phyloP scores from a whole-genome alignment of 2,113 vertebrate genomes.

The Phoxinus phoxinus region DNA sequence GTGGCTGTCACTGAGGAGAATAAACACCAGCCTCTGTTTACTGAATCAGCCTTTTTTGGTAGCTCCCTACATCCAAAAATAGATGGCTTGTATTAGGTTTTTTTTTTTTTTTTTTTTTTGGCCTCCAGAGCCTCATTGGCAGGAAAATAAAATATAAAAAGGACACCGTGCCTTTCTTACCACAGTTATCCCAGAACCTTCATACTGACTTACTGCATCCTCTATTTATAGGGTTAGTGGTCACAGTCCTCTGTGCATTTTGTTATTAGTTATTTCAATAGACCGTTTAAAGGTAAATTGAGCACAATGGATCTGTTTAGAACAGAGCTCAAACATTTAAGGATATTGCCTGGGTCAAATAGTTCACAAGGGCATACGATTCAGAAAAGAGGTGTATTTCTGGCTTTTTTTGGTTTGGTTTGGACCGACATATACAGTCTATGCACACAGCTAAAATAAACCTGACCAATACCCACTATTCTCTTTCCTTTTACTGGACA shows the following conservation, averaged over 20 bases:
- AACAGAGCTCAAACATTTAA: background rate
- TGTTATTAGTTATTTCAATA: slow-evolving; percentile 6
- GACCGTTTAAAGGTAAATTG: slow-evolving; percentile 33
- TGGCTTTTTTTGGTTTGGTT: slow-evolving; percentile 13
- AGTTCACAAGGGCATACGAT: slow-evolving; percentile 19
- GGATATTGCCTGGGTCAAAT: background rate
- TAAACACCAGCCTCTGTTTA: slow-evolving; percentile 51
- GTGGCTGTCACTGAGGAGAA: slow-evolving; percentile 17
- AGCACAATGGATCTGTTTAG: slow-evolving; percentile 29
- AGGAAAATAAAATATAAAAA: slow-evolving; percentile 38
- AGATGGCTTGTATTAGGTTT: slow-evolving; percentile 44
- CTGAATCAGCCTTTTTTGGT: slow-evolving; percentile 45
- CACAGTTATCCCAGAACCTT: slow-evolving; percentile 40
- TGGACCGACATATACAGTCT: background rate
- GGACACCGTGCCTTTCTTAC: slow-evolving; percentile 40
- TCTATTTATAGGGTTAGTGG: slow-evolving; percentile 32
- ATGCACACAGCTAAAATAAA: slow-evolving; percentile 24
- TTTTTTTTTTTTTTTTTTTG: background rate
- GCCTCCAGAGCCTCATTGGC: background rate
- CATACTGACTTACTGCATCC: slow-evolving; percentile 35
- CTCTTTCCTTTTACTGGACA: slow-evolving; percentile 26
- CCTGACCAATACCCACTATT: background rate
- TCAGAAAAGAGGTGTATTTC: slow-evolving; percentile 22
- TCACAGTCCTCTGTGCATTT: background rate
- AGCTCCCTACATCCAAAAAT: slow-evolving; percentile 41